Percentiles rank a stretch among this genome's conserved stretches.
Conservation (phyloP, 2,888 invertebrate species). For the Neoascia interrupta region DNA sequence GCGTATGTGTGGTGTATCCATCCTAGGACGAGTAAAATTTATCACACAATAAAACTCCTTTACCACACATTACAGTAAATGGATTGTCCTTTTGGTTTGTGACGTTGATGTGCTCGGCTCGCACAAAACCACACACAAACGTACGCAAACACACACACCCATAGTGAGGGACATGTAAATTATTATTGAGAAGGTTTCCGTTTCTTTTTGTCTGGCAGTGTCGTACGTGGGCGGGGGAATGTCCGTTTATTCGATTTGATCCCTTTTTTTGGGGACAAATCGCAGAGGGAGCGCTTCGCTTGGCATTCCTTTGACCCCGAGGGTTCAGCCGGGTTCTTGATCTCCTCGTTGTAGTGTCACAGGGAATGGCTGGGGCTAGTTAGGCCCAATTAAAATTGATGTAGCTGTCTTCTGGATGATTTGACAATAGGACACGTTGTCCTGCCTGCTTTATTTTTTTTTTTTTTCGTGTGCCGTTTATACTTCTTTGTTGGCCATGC, state of each 20-base stretch:
- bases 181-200: conserved; percentile 67
- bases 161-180: conserved; percentile 67
- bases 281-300: conserved; percentile 17
- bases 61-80: conserved; percentile 69
- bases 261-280: conserved; percentile 26
- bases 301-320: conserved; percentile 47
- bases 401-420: conserved; percentile 65
- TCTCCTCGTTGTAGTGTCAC: conserved; percentile 41
- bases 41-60: conserved; percentile 69
- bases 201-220: conserved; percentile 44
- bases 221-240: background rate
- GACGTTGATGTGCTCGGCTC: conserved; percentile 35
- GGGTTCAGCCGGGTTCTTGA: conserved; percentile 52
- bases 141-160: conserved; percentile 10
- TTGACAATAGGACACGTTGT: conserved; percentile 54
- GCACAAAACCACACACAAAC: conserved; percentile 18
- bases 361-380: conserved; percentile 31
- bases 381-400: conserved; percentile 68
- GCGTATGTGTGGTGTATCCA: conserved; percentile 33
- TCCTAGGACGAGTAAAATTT: conserved; percentile 47
- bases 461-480: conserved; percentile 11
- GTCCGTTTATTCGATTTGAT: conserved; percentile 49
- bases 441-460: conserved; percentile 17
- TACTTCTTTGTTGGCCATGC: conserved; percentile 51
- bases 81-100: conserved; percentile 65